Base-by-base conservation (phyloP, 2,797 vertebrate species). In the Poeciliopsis paucimaculata region DNA sequence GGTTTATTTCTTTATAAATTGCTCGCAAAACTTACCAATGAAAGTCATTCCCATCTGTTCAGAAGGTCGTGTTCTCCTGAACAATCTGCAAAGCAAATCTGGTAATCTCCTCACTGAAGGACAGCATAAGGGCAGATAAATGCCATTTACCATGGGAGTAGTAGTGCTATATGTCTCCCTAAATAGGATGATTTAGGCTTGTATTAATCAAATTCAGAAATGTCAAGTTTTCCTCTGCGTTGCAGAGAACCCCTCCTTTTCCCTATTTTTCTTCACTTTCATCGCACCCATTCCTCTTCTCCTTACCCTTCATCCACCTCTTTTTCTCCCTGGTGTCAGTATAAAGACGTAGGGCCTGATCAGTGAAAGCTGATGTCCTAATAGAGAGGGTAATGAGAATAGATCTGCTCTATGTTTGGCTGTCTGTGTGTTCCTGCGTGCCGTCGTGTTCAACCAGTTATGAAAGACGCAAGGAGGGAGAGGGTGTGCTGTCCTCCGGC, bases 381-480 rank as follows among this genome's bases (percentile, higher is more conserved):
- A 94, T 94, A 94, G 91, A 93, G 89, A 80, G 60, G 60, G 84
- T 95, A 94, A 95, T 94, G 93, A 95, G 90, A 92, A 95, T 92
- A 92, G 90, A 94, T 94, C 91, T 94, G 89, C 88, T 86, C 83
- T 88, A 90, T 82, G 90, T 88, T 86, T n/a, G 84, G 86, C 81
- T 51, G 89, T 91, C 88, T 89, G 86, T 82, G 68, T 87, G 89
- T 88, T 89, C 80, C 83, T 36, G 82, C 78, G 41, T 82, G 91
- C 84, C 12, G 78, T 90, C 71, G 87, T 94, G 91, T 87, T 94
- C 92, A 93, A 87, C 91, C 93, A 90, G 92, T 94, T 94, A 94
- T 94, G 91, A 94, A 95, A 94, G 91, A 93, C 93, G 92, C 36
- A 53, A 82, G 87, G 77, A 15, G 75, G 13, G 88, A 90, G 87